phyloP scores from a whole-genome alignment of 2,113 vertebrate species.

The Prochilodus magdalenae region DNA sequence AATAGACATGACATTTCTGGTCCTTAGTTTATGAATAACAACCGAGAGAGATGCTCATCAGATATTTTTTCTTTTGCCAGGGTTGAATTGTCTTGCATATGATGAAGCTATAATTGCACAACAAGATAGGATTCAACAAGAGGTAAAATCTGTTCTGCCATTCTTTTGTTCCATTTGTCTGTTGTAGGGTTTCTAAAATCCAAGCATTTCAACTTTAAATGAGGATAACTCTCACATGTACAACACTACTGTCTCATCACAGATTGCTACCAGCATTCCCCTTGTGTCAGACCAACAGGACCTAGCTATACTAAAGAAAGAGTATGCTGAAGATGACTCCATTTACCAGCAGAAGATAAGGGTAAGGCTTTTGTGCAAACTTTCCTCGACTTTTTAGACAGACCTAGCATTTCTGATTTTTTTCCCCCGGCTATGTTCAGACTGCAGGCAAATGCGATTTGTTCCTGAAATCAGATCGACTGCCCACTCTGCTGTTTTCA shows the following conservation, averaged over 20 bases:
- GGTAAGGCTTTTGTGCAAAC: constrained; percentile 69
- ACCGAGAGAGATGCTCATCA: not conserved
- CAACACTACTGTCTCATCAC: not conserved
- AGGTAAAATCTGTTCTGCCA: constrained; percentile 74
- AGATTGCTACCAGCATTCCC: constrained; percentile 92
- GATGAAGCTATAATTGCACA: constrained; percentile 95
- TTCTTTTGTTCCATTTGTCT: not conserved
- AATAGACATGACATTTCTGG: not conserved
- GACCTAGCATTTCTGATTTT: not conserved
- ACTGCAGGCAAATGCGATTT: too few species aligned
- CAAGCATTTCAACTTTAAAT: not conserved
- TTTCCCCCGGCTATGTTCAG: too few species aligned
- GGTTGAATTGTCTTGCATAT: constrained; percentile 89
- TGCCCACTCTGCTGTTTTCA: too few species aligned
- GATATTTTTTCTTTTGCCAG: constrained; percentile 61
- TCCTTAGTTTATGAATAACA: not conserved
- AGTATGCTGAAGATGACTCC: constrained; percentile 87
- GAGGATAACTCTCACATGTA: not conserved
- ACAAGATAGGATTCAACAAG: constrained; percentile 92
- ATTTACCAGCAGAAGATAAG: constrained; percentile 94
- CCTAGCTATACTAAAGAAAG: constrained; percentile 84
- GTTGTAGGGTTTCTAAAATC: not conserved
- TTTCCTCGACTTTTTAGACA: not conserved
- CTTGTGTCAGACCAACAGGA: constrained; percentile 90
- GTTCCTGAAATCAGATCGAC: too few species aligned